These are phyloP conservation scores for Rhodeus uyekii DNA, from an alignment of 2,797 vertebrate genomes.

Conservation along the genomic window DNA sequence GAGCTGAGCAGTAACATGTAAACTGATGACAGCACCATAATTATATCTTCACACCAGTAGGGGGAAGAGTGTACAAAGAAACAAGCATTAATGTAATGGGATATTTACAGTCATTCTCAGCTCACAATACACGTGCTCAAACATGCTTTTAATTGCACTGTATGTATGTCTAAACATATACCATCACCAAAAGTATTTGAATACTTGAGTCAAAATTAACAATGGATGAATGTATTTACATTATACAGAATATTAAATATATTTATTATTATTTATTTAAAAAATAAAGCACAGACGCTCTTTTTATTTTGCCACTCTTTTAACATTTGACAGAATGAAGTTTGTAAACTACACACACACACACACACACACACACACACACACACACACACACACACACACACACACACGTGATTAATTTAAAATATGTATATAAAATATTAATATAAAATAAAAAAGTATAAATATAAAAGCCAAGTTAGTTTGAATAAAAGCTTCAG, in stretches of 20 bases:
- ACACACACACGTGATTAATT: too few species aligned
- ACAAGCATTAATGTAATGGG: slow-evolving; percentile 59
- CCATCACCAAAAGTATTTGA: neutral
- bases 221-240: neutral
- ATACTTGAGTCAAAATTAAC: neutral
- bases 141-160: slow-evolving; percentile 26
- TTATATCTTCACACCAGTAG: slow-evolving; percentile 77
- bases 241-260: neutral
- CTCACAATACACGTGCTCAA: slow-evolving; percentile 35
- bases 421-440: neutral
- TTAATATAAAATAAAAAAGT: neutral
- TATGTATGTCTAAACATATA: neutral
- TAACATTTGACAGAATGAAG: neutral
- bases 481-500: neutral
- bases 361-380: neutral
- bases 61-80: slow-evolving; percentile 81
- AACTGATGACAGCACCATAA: slow-evolving; percentile 64
- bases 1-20: slow-evolving; percentile 59
- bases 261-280: neutral
- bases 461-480: neutral
- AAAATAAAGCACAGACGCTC: neutral
- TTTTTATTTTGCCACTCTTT: too few species aligned
- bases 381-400: neutral
- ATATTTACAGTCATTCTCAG: slow-evolving; percentile 50
- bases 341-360: neutral